Evolutionary conservation across 2,797 vertebrate genomes (phyloP).

Genomic region (Sorex maritimensis): DNA sequence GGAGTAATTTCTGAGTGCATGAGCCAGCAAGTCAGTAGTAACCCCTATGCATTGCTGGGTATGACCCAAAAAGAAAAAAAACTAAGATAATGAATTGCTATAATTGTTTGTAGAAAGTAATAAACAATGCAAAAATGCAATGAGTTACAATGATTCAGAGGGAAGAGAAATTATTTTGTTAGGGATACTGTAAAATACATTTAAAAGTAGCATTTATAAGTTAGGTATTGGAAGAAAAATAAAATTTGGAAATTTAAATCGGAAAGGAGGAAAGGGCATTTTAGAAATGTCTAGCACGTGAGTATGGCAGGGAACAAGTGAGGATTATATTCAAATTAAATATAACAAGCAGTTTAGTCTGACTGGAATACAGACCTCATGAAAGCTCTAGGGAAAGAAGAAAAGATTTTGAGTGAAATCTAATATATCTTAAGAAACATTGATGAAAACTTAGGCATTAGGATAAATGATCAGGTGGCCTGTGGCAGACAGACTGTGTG

Average conservation of each 20-base stretch:
- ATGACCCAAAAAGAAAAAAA: neutral
- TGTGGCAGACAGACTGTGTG: neutral
- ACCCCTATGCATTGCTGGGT: too few relatives aligned
- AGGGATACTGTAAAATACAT: neutral
- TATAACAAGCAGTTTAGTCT: neutral
- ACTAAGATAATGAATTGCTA: neutral
- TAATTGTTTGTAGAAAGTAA: slow-evolving; percentile 49
- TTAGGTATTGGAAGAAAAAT: neutral
- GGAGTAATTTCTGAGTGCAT: too few relatives aligned
- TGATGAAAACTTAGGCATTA: neutral
- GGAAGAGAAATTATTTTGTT: slow-evolving; percentile 9
- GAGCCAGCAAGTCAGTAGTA: too few relatives aligned
- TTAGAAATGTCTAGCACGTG: neutral
- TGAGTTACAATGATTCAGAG: neutral
- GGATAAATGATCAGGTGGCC: neutral
- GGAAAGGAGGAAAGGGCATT: neutral
- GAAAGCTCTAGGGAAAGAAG: neutral
- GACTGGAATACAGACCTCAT: neutral
- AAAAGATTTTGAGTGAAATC: neutral
- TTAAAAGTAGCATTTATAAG: slow-evolving; percentile 46
- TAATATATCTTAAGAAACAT: neutral
- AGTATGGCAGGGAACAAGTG: neutral
- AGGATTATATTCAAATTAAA: neutral
- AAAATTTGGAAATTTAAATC: slow-evolving; percentile 45
- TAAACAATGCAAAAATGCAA: slow-evolving; percentile 26